Conservation (phyloP, 2,113 vertebrate genomes). For the Connochaetes taurinus region DNA sequence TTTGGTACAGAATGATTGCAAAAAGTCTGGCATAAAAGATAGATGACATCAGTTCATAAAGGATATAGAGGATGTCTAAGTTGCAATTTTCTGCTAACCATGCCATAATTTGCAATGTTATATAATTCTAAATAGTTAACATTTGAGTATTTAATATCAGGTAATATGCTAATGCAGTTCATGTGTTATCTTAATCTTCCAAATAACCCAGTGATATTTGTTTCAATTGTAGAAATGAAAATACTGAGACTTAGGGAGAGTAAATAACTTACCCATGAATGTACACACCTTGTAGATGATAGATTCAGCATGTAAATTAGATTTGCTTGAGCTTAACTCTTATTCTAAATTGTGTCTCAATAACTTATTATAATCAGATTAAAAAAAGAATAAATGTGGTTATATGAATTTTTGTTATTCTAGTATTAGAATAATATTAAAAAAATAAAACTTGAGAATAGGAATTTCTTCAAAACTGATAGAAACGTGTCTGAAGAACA, state of each 20-base stretch:
- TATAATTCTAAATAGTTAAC: background rate
- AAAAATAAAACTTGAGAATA: background rate
- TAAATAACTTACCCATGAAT: background rate
- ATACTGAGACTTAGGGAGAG: background rate
- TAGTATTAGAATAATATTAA: background rate
- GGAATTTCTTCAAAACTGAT: background rate
- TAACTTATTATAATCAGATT: background rate
- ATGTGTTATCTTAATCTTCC: background rate
- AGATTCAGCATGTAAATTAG: background rate
- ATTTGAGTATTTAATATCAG: background rate
- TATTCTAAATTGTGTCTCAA: background rate
- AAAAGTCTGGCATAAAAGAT: background rate
- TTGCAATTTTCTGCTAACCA: background rate
- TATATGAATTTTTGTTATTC: background rate
- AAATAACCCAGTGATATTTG: background rate
- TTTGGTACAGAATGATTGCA: background rate
- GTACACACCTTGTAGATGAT: background rate
- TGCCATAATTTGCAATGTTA: background rate
- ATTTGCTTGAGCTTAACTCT: background rate
- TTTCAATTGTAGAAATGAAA: background rate
- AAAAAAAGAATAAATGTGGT: background rate
- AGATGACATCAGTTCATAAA: background rate
- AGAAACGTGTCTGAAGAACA: background rate
- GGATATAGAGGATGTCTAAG: background rate
- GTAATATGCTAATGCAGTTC: background rate